Evolutionary conservation across 2,797 vertebrate genomes (phyloP).

Genomic region (Monodelphis domestica): DNA sequence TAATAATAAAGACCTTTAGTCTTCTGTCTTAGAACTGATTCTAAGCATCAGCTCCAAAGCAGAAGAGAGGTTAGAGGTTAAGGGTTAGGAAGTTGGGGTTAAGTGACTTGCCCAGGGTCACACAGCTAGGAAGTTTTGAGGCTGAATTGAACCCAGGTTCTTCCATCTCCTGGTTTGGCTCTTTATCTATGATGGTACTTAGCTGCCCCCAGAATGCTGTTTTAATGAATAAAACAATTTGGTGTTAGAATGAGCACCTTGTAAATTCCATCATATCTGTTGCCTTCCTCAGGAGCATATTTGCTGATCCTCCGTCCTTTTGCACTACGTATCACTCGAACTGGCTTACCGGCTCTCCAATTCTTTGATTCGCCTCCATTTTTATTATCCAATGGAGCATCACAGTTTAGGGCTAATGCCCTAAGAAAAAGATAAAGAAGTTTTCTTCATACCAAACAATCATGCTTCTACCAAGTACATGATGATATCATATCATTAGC

Average conservation of each 20-base stretch:
- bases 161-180: too few species aligned
- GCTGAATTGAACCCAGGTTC: too few species aligned
- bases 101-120: too few species aligned
- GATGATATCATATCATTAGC: slow-evolving; percentile 60
- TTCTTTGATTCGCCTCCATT: slow-evolving; percentile 98
- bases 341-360: slow-evolving; percentile 98
- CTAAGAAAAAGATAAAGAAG: slow-evolving; percentile 85
- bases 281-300: slow-evolving; percentile 98
- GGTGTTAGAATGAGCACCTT: slow-evolving; percentile 89
- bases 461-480: slow-evolving; percentile 46
- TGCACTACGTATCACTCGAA: slow-evolving; percentile 97
- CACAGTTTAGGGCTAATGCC: slow-evolving; percentile 97
- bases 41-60: too few species aligned
- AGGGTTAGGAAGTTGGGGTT: too few species aligned
- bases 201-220: background rate
- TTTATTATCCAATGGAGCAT: slow-evolving; percentile 97
- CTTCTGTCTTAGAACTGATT: too few species aligned
- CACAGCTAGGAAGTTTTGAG: too few species aligned
- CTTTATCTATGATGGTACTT: too few species aligned
- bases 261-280: slow-evolving; percentile 99
- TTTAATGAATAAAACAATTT: slow-evolving; percentile 70
- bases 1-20: too few species aligned
- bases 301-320: slow-evolving; percentile 99
- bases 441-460: slow-evolving; percentile 77
- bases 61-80: too few species aligned